Conservation (phyloP, 2,797 vertebrate genomes). For the Chanos chanos region DNA sequence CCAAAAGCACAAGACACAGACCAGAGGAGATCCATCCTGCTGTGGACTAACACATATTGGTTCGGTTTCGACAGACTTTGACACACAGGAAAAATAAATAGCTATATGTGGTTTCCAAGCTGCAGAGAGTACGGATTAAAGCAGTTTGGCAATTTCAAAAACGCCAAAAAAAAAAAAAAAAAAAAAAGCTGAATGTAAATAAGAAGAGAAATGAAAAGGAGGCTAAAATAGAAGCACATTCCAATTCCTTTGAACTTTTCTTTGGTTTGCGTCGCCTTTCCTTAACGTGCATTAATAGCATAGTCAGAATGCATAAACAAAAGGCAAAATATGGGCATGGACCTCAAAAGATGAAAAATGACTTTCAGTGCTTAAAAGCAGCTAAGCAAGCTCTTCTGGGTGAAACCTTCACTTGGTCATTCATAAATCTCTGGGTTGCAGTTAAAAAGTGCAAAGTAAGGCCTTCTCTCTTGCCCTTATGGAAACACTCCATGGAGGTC, state of each 20-base stretch:
- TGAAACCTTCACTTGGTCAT: conserved; percentile 31
- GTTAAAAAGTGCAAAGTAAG: conserved; percentile 45
- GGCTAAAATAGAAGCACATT: neutral
- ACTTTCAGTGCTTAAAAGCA: conserved; percentile 37
- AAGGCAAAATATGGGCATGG: conserved; percentile 11
- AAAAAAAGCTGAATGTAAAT: neutral
- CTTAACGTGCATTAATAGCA: conserved; percentile 26
- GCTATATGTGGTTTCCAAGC: neutral
- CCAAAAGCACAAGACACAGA: conserved; percentile 3
- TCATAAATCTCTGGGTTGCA: conserved; percentile 50
- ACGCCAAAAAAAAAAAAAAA: neutral
- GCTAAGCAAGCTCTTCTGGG: conserved; percentile 24
- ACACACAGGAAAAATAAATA: conserved; percentile 24
- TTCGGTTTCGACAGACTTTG: conserved; percentile 3
- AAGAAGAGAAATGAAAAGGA: neutral
- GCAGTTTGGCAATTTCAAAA: neutral
- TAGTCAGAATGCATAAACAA: conserved; percentile 10
- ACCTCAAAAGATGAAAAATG: conserved; percentile 29
- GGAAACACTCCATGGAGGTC: conserved; percentile 45
- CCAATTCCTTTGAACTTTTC: neutral
- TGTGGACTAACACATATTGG: neutral
- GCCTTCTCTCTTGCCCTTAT: conserved; percentile 38
- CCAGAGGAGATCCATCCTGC: neutral
- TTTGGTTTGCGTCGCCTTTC: conserved; percentile 1
- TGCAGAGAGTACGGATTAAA: neutral